Evolutionary conservation across 2,888 invertebrate genomes (phyloP).

Genomic region (Emmelina monodactyla): DNA sequence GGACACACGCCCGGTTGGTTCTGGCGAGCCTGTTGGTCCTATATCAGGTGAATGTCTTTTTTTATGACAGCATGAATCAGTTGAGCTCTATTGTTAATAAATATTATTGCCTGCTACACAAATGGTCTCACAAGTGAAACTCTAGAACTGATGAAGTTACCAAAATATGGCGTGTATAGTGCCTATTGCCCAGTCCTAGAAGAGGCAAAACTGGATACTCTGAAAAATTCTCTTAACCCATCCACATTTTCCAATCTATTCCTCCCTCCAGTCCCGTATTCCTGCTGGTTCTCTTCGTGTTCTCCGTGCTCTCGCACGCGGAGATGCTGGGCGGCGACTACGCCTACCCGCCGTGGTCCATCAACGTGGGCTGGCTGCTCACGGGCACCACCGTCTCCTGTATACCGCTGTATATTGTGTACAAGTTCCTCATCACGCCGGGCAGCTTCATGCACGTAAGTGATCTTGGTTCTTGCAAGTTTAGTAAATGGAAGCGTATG

Average conservation of each 20-base stretch:
- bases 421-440: constrained; percentile 75
- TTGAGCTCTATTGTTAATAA: no score
- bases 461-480: no score
- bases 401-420: constrained; percentile 84
- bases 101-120: no score
- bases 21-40: constrained; percentile 88
- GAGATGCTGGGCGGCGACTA: constrained; percentile 80
- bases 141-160: no score
- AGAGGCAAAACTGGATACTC: no score
- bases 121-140: no score
- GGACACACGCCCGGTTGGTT: constrained; percentile 79
- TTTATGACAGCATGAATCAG: no score
- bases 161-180: no score
- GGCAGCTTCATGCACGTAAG: constrained; percentile 53
- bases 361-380: constrained; percentile 81
- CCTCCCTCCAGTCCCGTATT: constrained; percentile 80
- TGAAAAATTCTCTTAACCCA: no score
- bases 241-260: no score
- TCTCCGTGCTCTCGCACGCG: constrained; percentile 81
- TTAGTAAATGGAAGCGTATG: no score
- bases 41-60: constrained; percentile 64
- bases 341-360: constrained; percentile 82
- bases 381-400: constrained; percentile 86
- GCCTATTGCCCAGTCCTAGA: no score
- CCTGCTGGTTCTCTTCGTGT: constrained; percentile 84